Evolutionary conservation across 2,797 vertebrate genomes (phyloP), one percentile per base, ranked within the genome.

Genomic region (Austrolebias charrua): DNA sequence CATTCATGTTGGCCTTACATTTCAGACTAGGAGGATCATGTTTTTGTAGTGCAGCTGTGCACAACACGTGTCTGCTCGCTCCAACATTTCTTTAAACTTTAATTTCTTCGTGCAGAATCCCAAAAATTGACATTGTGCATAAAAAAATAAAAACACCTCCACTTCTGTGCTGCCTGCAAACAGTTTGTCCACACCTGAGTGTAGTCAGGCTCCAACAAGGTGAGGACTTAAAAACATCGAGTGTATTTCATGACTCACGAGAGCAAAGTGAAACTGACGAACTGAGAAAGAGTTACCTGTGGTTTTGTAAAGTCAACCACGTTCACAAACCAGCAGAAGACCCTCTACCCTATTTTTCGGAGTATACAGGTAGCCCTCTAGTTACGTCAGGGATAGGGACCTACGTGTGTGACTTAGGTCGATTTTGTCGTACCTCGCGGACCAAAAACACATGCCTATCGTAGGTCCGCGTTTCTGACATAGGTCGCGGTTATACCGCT

Each of bases 311-410:
- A 1, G 42, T 15, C 3, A 19, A 62, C 15, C 29, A 19, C 46
- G 46, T 69, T 66, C 47, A 56, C 55, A 56, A 10, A n/a, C 33
- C 44, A 42, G 14, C 1, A 53, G 9, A 15, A 28, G 19, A 66
- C 20, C 11, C 10, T 15, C 28, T 16, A 16, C n/a, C n/a, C n/a
- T n/a, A n/a, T n/a, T n/a, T n/a, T n/a, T n/a, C n/a, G n/a, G n/a
- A n/a, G n/a, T n/a, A n/a, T n/a, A n/a, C n/a, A n/a, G n/a, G n/a
- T n/a, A n/a, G n/a, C n/a, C n/a, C n/a, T n/a, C n/a, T n/a, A n/a
- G n/a, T n/a, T n/a, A n/a, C n/a, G n/a, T n/a, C n/a, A n/a, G n/a
- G n/a, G n/a, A n/a, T n/a, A n/a, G n/a, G n/a, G n/a, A n/a, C n/a
- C n/a, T n/a, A n/a, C n/a, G n/a, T n/a, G n/a, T n/a, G n/a, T n/a